phyloP scores from a whole-genome alignment of 2,888 invertebrate species.

The Hirtodrosophila alboralis region DNA sequence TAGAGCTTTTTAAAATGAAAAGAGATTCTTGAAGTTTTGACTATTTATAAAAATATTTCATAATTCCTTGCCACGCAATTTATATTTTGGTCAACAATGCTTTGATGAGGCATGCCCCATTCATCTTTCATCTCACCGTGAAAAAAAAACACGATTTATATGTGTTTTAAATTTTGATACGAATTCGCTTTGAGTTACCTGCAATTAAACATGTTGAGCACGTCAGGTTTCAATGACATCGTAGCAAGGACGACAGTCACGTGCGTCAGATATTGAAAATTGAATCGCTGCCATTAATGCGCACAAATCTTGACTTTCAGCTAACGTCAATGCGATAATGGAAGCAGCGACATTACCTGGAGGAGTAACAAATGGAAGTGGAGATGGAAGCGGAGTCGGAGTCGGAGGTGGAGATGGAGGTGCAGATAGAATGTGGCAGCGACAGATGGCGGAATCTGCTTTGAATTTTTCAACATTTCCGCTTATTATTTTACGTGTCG shows the following conservation, averaged over 20 bases:
- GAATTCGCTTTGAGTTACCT: constrained; percentile 1
- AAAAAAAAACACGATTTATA: background rate
- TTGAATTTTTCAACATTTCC: constrained; percentile 80
- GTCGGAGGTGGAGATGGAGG: background rate
- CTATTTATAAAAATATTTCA: no score
- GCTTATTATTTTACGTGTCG: constrained; percentile 79
- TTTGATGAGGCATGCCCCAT: no score
- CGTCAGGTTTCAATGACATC: constrained; percentile 76
- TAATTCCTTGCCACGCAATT: no score
- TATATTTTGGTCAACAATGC: background rate
- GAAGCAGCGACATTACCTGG: constrained; percentile 43
- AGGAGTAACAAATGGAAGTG: background rate
- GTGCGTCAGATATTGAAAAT: constrained; percentile 77
- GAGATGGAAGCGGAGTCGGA: background rate
- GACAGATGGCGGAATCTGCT: constrained; percentile 65
- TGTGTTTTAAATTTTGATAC: constrained; percentile 22
- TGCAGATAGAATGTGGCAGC: constrained; percentile 3
- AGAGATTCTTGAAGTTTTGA: no score
- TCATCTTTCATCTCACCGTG: constrained; percentile 4
- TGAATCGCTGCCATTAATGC: constrained; percentile 76
- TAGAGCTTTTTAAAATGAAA: no score
- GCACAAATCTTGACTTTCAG: constrained; percentile 76
- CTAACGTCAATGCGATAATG: constrained; percentile 77
- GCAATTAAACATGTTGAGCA: constrained; percentile 77
- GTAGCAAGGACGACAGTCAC: constrained; percentile 59